These are phyloP conservation scores for Tor tambroides DNA, from an alignment of 2,113 vertebrate species.

Conservation along the genomic window DNA sequence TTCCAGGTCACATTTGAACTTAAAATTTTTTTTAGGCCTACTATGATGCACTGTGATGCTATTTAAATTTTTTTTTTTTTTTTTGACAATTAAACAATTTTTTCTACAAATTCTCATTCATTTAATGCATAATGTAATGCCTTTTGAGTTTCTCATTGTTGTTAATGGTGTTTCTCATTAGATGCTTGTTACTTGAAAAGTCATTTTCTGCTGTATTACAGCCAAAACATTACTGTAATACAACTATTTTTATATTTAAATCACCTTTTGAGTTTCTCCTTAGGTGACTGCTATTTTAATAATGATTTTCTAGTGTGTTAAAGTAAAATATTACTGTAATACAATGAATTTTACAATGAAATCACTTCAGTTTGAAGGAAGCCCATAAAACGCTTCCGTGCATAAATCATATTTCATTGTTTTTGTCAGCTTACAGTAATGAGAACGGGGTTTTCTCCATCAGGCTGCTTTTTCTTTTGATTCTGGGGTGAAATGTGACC, in stretches of 20 bases:
- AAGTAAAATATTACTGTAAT: too few relatives aligned
- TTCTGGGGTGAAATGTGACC: neutral
- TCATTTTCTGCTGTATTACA: too few relatives aligned
- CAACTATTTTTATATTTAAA: neutral
- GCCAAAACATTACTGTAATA: neutral
- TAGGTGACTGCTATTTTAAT: too few relatives aligned
- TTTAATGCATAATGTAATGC: too few relatives aligned
- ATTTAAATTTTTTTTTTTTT: too few relatives aligned
- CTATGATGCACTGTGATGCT: neutral
- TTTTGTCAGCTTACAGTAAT: neutral
- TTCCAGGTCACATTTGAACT: neutral
- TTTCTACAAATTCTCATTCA: neutral
- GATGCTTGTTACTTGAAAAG: neutral
- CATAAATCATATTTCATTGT: too few relatives aligned
- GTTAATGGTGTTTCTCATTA: neutral
- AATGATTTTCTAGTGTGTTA: too few relatives aligned
- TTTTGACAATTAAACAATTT: neutral
- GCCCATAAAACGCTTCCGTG: too few relatives aligned
- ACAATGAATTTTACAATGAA: too few relatives aligned
- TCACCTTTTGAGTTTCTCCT: neutral
- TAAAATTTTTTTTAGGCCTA: neutral
- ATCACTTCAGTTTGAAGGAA: too few relatives aligned
- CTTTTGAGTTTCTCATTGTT: neutral
- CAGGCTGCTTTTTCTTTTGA: neutral
- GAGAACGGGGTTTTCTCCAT: neutral